Base-by-base conservation (phyloP, 2,113 vertebrate species). In the Elgaria multicarinata region DNA sequence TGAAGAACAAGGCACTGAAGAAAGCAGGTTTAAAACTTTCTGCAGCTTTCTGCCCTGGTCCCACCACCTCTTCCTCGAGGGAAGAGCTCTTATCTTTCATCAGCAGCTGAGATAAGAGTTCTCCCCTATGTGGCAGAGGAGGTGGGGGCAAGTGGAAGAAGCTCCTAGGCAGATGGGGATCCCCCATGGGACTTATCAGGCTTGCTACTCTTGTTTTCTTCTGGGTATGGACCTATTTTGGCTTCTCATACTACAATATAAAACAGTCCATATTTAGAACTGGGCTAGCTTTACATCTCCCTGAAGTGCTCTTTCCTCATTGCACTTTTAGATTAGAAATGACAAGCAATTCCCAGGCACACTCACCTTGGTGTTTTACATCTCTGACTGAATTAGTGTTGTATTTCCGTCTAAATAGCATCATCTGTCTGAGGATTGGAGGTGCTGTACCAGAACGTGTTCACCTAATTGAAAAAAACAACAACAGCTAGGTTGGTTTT, bases 391-490 rank as follows among this genome's bases (percentile, higher is more conserved):
- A 76, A 91, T 93, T 83, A 93, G 4, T 26, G 85, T 5, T 2
- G 87, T 26, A 33, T 33, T 39, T 2, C 87, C 71, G 9, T 8
- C 88, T 1, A 1, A 93, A 72, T 76, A 84, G 46, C 79, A 53
- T 81, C 53, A 69, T 86, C 74, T 87, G n/a, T 89, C 28, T 82
- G 14, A 83, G 22, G 87, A 6, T 0, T 66, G 46, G 55, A n/a
- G 26, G 2, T n/a, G 36, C 20, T 83, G 66, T 9, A 71, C 8
- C 55, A 39, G 20, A 3, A 77, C 44, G 7, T 0, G 44, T n/a
- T 86, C 87, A 64, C 84, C 93, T 92, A 36, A 75, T 39, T 91
- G 39, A 24, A 76, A 87, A 7, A 1, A 82, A 79, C n/a, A n/a
- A n/a, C n/a, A 88, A 7, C 0, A 79, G 3, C 1, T 85, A 26